These are phyloP conservation scores for Eumerus sabulonum DNA, from an alignment of 2,888 invertebrate genomes.

Conservation along the genomic window DNA sequence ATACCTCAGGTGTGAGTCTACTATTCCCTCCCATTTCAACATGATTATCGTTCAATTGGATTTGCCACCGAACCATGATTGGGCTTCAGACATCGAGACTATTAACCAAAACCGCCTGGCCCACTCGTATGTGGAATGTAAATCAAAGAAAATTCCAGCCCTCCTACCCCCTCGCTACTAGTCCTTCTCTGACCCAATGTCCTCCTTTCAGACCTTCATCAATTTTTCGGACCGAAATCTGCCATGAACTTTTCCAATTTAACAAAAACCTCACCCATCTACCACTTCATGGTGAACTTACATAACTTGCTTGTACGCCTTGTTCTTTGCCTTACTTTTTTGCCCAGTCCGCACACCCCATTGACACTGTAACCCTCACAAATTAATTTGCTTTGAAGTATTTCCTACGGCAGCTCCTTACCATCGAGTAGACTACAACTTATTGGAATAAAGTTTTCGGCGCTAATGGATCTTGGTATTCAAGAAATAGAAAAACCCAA, in stretches of 20 bases:
- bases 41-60: no score
- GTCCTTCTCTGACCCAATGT: constrained; percentile 31
- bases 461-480: constrained; percentile 62
- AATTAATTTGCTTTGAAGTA: constrained; percentile 68
- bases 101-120: constrained; percentile 31
- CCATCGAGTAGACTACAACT: no score
- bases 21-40: no score
- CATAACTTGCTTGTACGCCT: constrained; percentile 42
- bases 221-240: constrained; percentile 45
- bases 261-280: constrained; percentile 59
- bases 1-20: no score
- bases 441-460: constrained; percentile 36
- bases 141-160: constrained; percentile 31
- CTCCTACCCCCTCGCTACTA: constrained; percentile 41
- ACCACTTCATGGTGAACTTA: constrained; percentile 45
- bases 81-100: constrained; percentile 57
- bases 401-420: constrained; percentile 6
- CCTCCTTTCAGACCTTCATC: constrained; percentile 65
- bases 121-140: constrained; percentile 19
- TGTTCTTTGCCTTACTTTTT: not conserved
- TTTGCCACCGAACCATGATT: no score
- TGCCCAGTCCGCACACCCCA: constrained; percentile 51
- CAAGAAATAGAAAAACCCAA: constrained; percentile 25
- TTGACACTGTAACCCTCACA: constrained; percentile 66
- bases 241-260: constrained; percentile 67